phyloP scores from a whole-genome alignment of 2,797 vertebrate species.

The Coregonus ussuriensis region DNA sequence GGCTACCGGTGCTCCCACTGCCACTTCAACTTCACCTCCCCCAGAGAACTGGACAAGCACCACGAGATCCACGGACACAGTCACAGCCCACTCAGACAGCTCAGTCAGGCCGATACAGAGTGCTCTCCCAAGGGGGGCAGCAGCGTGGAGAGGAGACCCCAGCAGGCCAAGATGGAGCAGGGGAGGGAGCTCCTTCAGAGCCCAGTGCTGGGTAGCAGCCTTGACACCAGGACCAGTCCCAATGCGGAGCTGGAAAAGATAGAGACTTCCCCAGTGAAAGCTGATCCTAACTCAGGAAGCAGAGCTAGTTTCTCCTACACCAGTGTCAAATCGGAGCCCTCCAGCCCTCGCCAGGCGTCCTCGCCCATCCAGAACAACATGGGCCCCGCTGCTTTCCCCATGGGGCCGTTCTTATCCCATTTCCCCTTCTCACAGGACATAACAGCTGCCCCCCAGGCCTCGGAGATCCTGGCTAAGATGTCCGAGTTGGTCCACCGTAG shows the following conservation, averaged over 20 bases:
- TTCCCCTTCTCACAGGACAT: slow-evolving; percentile 86
- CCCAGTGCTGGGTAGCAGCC: slow-evolving; percentile 78
- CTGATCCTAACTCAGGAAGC: slow-evolving; percentile 64
- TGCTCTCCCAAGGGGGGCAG: slow-evolving; percentile 7
- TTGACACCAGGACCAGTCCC: slow-evolving; percentile 51
- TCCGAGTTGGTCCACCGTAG: slow-evolving; percentile 86
- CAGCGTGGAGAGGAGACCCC: slow-evolving; percentile 68
- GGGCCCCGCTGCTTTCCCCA: slow-evolving; percentile 76
- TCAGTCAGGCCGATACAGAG: slow-evolving; percentile 62
- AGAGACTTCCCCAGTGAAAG: slow-evolving; percentile 77
- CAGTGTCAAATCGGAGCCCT: slow-evolving; percentile 84
- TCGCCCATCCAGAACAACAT: slow-evolving; percentile 82
- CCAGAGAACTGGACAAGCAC: slow-evolving; percentile 82
- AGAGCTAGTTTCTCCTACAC: slow-evolving; percentile 83
- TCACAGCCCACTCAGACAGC: slow-evolving; percentile 30
- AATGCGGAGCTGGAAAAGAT: slow-evolving; percentile 80
- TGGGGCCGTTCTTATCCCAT: slow-evolving; percentile 85
- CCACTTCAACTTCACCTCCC: slow-evolving; percentile 86
- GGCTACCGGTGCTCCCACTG: slow-evolving; percentile 85
- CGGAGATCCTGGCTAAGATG: slow-evolving; percentile 89
- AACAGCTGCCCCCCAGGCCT: slow-evolving; percentile 76
- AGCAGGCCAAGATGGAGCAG: slow-evolving; percentile 60
- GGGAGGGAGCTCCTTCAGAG: slow-evolving; percentile 70
- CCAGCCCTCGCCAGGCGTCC: slow-evolving; percentile 84
- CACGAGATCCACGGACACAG: slow-evolving; percentile 81